Percentiles rank a stretch among this genome's conserved stretches.
Conservation (phyloP, 2,113 vertebrate genomes). For the Reinhardtius hippoglossoides region DNA sequence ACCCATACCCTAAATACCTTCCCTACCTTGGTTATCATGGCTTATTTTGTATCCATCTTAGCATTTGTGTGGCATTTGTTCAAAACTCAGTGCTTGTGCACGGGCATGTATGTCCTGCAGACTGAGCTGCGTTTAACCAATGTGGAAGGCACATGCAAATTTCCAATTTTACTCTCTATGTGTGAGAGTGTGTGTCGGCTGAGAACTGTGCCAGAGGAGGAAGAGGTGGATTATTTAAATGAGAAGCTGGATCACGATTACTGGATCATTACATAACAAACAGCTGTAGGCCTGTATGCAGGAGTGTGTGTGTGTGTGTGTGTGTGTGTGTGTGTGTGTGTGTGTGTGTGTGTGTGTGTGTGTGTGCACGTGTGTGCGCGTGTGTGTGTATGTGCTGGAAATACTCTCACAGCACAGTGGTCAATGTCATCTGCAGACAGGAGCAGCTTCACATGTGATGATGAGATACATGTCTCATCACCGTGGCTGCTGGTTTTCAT, state of each 20-base stretch:
- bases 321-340: conserved; percentile 27
- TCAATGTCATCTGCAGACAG: conserved; percentile 45
- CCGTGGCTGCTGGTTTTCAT: conserved; percentile 45
- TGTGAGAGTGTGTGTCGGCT: conserved; percentile 42
- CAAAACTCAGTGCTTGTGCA: conserved; percentile 37
- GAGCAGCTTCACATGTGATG: conserved; percentile 31
- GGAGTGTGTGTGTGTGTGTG: not conserved
- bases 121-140: too few species aligned
- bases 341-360: conserved; percentile 10
- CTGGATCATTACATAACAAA: conserved; percentile 78
- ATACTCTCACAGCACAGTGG: conserved; percentile 3
- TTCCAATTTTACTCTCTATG: not conserved
- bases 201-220: conserved; percentile 45
- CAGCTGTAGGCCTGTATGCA: conserved; percentile 68
- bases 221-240: conserved; percentile 75
- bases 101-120: conserved; percentile 2
- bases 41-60: not conserved
- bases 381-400: not conserved
- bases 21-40: not conserved
- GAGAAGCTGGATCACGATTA: conserved; percentile 70
- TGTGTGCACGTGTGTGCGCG: conserved; percentile 15
- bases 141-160: too few species aligned
- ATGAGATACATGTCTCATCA: conserved; percentile 51
- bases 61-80: conserved; percentile 10
- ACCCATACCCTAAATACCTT: not conserved